phyloP scores from a whole-genome alignment of 2,888 invertebrate species.

The Holacanthella duospinosa region DNA sequence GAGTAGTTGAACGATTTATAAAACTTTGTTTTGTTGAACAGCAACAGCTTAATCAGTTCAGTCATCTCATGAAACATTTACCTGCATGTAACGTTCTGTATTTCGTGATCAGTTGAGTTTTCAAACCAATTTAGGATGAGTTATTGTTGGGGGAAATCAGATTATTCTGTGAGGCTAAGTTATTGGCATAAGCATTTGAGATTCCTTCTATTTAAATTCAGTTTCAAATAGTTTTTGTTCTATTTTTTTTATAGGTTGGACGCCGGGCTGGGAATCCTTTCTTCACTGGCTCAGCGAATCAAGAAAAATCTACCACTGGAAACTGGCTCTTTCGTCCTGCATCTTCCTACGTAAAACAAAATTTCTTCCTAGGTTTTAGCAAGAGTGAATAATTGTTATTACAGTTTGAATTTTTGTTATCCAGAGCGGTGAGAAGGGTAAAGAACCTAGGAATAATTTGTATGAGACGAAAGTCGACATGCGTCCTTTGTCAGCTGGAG shows the following conservation, averaged over 20 bases:
- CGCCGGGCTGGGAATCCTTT: constrained; percentile 33
- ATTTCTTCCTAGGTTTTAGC: not conserved
- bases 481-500: too few relatives aligned
- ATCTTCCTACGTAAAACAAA: not conserved
- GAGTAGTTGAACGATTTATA: too few relatives aligned
- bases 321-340: constrained; percentile 35
- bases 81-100: too few relatives aligned
- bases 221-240: too few relatives aligned
- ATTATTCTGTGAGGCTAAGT: too few relatives aligned
- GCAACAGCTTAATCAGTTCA: too few relatives aligned
- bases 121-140: too few relatives aligned
- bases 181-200: not conserved
- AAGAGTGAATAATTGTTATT: not conserved
- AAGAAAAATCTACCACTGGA: constrained; percentile 8
- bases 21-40: too few relatives aligned
- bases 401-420: not conserved
- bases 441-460: constrained; percentile 14
- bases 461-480: constrained; percentile 33
- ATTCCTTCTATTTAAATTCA: not conserved
- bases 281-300: constrained; percentile 26
- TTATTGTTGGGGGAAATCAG: too few relatives aligned
- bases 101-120: too few relatives aligned
- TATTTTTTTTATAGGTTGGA: constrained; percentile 21
- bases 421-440: not conserved
- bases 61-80: too few relatives aligned